phyloP scores from a whole-genome alignment of 2,797 vertebrate genomes.

The Rhyacichthys aspro region DNA sequence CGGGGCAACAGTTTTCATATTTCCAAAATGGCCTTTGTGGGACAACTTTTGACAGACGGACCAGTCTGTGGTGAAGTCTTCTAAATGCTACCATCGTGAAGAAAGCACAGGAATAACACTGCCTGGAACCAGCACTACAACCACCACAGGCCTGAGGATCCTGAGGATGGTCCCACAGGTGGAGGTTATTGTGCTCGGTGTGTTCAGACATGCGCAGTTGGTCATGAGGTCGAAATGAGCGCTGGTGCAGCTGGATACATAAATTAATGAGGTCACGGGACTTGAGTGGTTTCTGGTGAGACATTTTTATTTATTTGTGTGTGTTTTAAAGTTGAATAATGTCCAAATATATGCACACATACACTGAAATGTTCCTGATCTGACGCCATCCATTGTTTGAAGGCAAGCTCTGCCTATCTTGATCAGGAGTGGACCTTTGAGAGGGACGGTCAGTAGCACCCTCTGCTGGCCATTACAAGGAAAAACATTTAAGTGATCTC shows the following conservation, averaged over 20 bases:
- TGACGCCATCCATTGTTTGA: too few relatives aligned
- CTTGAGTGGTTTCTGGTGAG: too few relatives aligned
- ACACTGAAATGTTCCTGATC: too few relatives aligned
- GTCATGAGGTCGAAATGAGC: background rate
- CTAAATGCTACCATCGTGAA: slow-evolving; percentile 59
- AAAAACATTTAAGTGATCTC: too few relatives aligned
- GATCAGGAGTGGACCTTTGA: background rate
- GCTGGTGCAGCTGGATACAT: slow-evolving; percentile 14
- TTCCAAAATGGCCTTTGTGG: slow-evolving; percentile 34
- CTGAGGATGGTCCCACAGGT: slow-evolving; percentile 2
- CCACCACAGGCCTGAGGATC: background rate
- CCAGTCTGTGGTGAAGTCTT: slow-evolving; percentile 47
- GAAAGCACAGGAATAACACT: background rate
- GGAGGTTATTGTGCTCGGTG: background rate
- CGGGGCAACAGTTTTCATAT: slow-evolving; percentile 22
- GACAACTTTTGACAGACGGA: slow-evolving; percentile 44
- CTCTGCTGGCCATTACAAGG: slow-evolving; percentile 48
- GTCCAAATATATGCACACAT: too few relatives aligned
- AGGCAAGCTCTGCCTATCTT: too few relatives aligned
- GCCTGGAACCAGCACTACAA: too few relatives aligned
- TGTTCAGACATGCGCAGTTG: slow-evolving; percentile 12
- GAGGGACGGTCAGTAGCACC: slow-evolving; percentile 42
- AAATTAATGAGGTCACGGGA: too few relatives aligned
- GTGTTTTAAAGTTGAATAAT: too few relatives aligned
- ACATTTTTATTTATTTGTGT: too few relatives aligned